A percentile compares a stretch with the other conserved stretches of the same genome.
Evolutionary conservation across 2,797 vertebrate species (phyloP).

Genomic region (Acipenser oxyrinchus): DNA sequence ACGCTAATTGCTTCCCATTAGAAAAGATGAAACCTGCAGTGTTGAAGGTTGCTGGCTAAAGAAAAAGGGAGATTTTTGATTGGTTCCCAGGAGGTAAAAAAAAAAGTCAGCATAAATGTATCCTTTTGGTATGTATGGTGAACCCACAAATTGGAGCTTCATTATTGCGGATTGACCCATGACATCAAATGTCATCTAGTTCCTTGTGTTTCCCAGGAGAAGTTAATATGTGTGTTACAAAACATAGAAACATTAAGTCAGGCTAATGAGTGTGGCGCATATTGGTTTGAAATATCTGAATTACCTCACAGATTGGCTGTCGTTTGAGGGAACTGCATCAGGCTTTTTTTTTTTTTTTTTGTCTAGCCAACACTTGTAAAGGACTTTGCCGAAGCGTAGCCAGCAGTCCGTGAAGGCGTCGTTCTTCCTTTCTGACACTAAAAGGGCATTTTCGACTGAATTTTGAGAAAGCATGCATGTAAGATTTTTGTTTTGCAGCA

Average conservation of each 20-base stretch:
- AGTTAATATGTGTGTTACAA: conserved; percentile 62
- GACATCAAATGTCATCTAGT: conserved; percentile 66
- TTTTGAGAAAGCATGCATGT: conserved; percentile 50
- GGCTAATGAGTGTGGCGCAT: conserved; percentile 80
- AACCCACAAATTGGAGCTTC: conserved; percentile 56
- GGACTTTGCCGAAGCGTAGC: conserved; percentile 75
- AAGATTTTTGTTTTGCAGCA: conserved; percentile 45
- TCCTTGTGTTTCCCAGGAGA: conserved; percentile 68
- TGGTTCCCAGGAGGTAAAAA: conserved; percentile 34
- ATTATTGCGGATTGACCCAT: conserved; percentile 73
- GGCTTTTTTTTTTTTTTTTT: conserved; percentile 47
- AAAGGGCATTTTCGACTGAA: conserved; percentile 59
- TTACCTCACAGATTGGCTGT: conserved; percentile 77
- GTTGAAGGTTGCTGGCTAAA: conserved; percentile 46
- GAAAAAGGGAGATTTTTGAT: conserved; percentile 47
- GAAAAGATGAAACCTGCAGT: conserved; percentile 70
- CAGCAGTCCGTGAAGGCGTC: conserved; percentile 95
- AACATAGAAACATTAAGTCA: conserved; percentile 57
- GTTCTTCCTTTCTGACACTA: conserved; percentile 75
- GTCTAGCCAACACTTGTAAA: conserved; percentile 66
- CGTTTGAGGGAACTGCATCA: conserved; percentile 75
- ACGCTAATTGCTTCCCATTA: conserved; percentile 74
- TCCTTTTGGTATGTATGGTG: conserved; percentile 51
- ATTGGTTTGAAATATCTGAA: conserved; percentile 67
- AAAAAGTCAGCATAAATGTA: conserved; percentile 70